Evolutionary conservation across 37 sponge, comb jelly and placozoan species (phyloP), one percentile per base, ranked within the genome.

Genomic region (Beroe ovata): DNA sequence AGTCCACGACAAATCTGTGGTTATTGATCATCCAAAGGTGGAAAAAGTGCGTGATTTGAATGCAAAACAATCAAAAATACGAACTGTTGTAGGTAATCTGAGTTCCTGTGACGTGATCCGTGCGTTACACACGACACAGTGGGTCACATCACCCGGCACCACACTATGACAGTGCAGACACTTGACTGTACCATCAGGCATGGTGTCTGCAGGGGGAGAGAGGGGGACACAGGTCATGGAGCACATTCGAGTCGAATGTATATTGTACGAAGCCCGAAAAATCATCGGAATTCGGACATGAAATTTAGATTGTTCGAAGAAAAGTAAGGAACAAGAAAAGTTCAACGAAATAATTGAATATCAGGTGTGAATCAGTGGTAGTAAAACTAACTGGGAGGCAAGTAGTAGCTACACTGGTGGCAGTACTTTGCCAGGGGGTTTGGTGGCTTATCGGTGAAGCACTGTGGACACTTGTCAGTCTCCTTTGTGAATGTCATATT

Each of bases 401-500:
- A 26, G 47, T 77, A 77, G 84, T 36, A 42, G 28, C 36, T 21
- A 54, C 84, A 77, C 54, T 77, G 84, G 21, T 77, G 84, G 47
- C 84, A 77, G 84, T 77, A 77, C 33, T 77, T 77, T 42, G 84
- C 84, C 1, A 77, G 84, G 23, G 84, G 84, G 84, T 77, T 77
- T 3, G 84, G 84, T 42, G 84, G 84, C 41, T 77, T 77, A 20
- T 77, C 84, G 1, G 84, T 77, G 28, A 77, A 77, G 21, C 84
- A 77, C 84, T 77, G 54, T 40, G 84, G 84, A 41, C 84, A 77
- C 38, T 77, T 77, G 11, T 39, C 84, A 3, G 47, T 40, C 47
- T 77, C 84, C 47, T 41, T 39, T 11, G 84, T 77, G 33, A 77
- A 77, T 18, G 84, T 77, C 84, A 77, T 11, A 25, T 77, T 77